These are phyloP conservation scores for Dicycla oo DNA, from an alignment of 2,888 invertebrate species.

Conservation along the genomic window DNA sequence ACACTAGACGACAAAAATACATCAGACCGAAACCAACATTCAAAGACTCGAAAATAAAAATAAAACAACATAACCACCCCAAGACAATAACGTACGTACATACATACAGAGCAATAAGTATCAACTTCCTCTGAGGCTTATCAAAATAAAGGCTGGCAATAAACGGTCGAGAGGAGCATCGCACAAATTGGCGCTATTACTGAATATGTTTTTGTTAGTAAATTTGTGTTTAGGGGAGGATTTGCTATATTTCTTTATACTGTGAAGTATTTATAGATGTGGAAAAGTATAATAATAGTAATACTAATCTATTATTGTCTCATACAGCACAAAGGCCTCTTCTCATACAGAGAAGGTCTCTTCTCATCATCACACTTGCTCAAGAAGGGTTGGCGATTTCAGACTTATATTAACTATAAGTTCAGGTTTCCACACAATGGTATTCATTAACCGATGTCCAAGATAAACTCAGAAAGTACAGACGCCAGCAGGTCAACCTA, in stretches of 20 bases:
- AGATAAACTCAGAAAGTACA: no score
- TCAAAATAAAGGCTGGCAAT: constrained; percentile 66
- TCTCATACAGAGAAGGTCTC: no score
- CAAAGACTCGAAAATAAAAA: not conserved
- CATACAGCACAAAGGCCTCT: not conserved
- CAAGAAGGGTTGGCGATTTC: no score
- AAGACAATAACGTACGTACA: not conserved
- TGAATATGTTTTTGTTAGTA: constrained; percentile 56
- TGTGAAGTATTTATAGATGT: not conserved
- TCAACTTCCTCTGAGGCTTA: constrained; percentile 58
- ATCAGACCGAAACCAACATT: not conserved
- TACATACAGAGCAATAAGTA: constrained; percentile 53
- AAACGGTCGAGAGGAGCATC: constrained; percentile 51
- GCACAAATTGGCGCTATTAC: constrained; percentile 66
- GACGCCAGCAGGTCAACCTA: no score
- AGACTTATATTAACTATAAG: not conserved
- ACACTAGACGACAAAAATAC: not conserved
- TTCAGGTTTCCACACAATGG: no score
- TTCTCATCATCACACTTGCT: not conserved
- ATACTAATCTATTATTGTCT: no score
- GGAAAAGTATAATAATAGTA: not conserved
- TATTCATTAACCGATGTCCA: no score
- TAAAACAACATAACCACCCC: not conserved
- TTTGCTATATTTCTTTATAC: constrained; percentile 15
- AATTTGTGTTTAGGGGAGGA: constrained; percentile 43